These are phyloP conservation scores for Coenobita brevimanus DNA, from an alignment of 1,140 invertebrate species.

Conservation along the genomic window DNA sequence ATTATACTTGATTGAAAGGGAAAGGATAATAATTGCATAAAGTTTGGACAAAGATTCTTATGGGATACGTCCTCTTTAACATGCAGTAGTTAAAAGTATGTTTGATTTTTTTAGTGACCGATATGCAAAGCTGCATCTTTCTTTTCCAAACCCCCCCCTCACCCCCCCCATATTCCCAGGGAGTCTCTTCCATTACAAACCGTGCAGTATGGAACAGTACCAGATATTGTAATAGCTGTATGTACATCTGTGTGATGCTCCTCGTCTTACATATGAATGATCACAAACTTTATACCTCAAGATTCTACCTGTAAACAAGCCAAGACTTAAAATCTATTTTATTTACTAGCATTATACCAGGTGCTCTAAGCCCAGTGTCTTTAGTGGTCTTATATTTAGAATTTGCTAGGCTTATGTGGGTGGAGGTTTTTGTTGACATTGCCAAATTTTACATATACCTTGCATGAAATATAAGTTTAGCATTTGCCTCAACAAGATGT, in stretches of 20 bases:
- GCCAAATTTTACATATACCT: constrained; percentile 58
- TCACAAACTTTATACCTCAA: constrained; percentile 67
- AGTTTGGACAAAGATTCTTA: constrained; percentile 7
- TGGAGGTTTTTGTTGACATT: constrained; percentile 48
- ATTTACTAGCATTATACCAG: constrained; percentile 67
- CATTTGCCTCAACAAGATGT: constrained; percentile 37
- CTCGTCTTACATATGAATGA: constrained; percentile 61
- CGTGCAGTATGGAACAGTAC: constrained; percentile 48
- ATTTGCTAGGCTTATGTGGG: constrained; percentile 61
- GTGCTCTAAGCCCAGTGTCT: constrained; percentile 66
- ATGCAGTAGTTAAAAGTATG: constrained; percentile 21
- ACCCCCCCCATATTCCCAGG: constrained; percentile 30
- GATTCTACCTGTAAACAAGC: constrained; percentile 66
- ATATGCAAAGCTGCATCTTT: constrained; percentile 42
- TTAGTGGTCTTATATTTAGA: constrained; percentile 63
- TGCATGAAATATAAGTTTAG: constrained; percentile 50
- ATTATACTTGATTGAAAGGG: constrained; percentile 33
- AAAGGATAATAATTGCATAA: background rate
- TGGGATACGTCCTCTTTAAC: constrained; percentile 17
- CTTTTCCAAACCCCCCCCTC: constrained; percentile 13
- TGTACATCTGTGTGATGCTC: constrained; percentile 54
- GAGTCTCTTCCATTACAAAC: constrained; percentile 54
- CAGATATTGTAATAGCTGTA: constrained; percentile 52
- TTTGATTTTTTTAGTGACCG: constrained; percentile 48
- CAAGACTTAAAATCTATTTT: constrained; percentile 65